These are phyloP conservation scores for Hylaeus anthracinus DNA, from an alignment of 1,140 invertebrate genomes.

Conservation along the genomic window DNA sequence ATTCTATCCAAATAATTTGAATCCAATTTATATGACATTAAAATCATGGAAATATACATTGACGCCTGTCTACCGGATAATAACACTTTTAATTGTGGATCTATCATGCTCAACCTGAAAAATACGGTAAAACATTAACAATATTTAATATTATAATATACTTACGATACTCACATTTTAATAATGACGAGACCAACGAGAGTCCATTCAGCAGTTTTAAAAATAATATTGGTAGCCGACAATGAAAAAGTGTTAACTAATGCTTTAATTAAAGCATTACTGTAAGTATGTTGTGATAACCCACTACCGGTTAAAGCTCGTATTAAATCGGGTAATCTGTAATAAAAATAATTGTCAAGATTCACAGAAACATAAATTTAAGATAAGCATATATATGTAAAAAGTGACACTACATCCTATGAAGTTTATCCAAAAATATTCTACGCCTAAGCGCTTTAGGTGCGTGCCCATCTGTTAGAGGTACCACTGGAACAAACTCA, in stretches of 20 bases:
- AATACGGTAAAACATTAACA: constrained; percentile 41
- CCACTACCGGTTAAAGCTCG: constrained; percentile 64
- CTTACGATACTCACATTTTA: constrained; percentile 76
- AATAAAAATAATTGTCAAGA: constrained; percentile 8
- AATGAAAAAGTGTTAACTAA: constrained; percentile 78
- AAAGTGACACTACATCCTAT: constrained; percentile 70
- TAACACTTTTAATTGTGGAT: constrained; percentile 68
- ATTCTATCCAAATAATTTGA: constrained; percentile 76
- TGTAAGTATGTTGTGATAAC: constrained; percentile 56
- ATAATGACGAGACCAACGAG: constrained; percentile 78
- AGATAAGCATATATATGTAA: constrained; percentile 3
- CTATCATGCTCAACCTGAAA: constrained; percentile 75
- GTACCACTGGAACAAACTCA: constrained; percentile 66
- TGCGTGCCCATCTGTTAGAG: constrained; percentile 74
- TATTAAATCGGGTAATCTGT: constrained; percentile 77
- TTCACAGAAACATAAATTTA: neutral
- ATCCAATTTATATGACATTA: constrained; percentile 78
- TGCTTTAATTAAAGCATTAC: constrained; percentile 64
- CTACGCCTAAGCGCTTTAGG: constrained; percentile 75
- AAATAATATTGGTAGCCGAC: constrained; percentile 78
- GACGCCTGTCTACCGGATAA: constrained; percentile 70
- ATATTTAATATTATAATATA: constrained; percentile 18
- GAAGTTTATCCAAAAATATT: constrained; percentile 79
- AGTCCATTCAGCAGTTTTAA: constrained; percentile 79
- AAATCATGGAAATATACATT: constrained; percentile 77